Evolutionary conservation across 2,888 invertebrate genomes (phyloP).

Genomic region (Drosophila recens): DNA sequence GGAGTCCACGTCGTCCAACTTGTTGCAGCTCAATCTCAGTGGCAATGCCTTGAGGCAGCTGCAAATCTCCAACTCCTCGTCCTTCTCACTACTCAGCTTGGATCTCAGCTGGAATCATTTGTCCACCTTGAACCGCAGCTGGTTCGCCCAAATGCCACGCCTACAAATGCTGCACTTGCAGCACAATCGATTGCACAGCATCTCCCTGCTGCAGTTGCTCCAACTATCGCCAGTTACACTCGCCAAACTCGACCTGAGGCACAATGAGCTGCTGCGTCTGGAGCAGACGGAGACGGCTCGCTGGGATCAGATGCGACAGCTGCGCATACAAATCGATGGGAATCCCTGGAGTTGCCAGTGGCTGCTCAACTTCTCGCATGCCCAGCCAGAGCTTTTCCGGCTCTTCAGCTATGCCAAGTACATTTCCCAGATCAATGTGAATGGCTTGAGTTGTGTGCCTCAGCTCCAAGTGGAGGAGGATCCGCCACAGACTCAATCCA

Average conservation of each 20-base stretch:
- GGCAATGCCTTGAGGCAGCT: constrained; percentile 70
- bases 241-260: constrained; percentile 63
- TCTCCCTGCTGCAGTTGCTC: constrained; percentile 61
- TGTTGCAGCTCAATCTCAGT: constrained; percentile 76
- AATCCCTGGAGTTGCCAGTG: constrained; percentile 84
- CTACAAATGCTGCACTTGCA: constrained; percentile 66
- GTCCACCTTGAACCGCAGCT: constrained; percentile 57
- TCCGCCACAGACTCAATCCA: neutral
- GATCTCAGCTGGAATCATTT: constrained; percentile 81
- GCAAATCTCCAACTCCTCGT: neutral
- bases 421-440: constrained; percentile 84
- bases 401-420: constrained; percentile 83
- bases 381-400: constrained; percentile 81
- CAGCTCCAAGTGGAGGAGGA: constrained; percentile 44
- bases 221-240: constrained; percentile 38
- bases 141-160: constrained; percentile 64
- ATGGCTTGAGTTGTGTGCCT: constrained; percentile 81
- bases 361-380: constrained; percentile 80
- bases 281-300: constrained; percentile 37
- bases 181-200: constrained; percentile 63
- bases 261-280: constrained; percentile 62
- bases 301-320: constrained; percentile 39
- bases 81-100: constrained; percentile 57
- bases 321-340: constrained; percentile 76
- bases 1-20: constrained; percentile 34